A percentile compares a stretch with the other conserved stretches of the same genome.
These are phyloP conservation scores for Cygnus olor DNA, from an alignment of 2,797 vertebrate genomes.

Conservation along the genomic window DNA sequence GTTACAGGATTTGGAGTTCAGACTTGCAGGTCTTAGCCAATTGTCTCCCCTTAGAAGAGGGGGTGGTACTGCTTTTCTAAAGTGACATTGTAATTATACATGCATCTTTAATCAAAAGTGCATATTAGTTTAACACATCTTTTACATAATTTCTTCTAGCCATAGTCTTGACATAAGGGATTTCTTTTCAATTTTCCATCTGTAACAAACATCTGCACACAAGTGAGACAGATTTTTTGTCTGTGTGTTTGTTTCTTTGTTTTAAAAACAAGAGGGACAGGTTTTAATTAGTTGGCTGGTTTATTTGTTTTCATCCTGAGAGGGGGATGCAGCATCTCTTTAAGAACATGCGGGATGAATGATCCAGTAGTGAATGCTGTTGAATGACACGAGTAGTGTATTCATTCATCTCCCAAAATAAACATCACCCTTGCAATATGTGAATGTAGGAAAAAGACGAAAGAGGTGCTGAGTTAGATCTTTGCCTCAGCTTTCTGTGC, in stretches of 20 bases:
- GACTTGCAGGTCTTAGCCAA: not conserved
- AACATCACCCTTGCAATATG: not conserved
- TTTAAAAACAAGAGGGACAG: not conserved
- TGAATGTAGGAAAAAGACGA: not conserved
- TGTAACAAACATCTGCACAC: not conserved
- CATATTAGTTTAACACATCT: not conserved
- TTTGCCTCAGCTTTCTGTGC: not conserved
- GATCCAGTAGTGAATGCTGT: not conserved
- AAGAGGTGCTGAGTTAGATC: not conserved
- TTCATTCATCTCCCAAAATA: not conserved
- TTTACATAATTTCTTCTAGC: not conserved
- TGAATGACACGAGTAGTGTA: not conserved
- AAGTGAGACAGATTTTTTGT: not conserved
- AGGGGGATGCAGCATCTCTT: not conserved
- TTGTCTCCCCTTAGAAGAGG: not conserved
- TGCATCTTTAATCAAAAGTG: not conserved
- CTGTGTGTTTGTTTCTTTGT: rapidly evolving
- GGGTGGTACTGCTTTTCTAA: not conserved
- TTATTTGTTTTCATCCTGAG: not conserved
- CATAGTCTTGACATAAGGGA: not conserved
- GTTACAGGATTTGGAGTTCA: not conserved
- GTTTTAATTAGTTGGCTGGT: not conserved
- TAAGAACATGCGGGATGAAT: not conserved
- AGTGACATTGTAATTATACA: not conserved
- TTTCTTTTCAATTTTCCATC: not conserved